phyloP scores from a whole-genome alignment of 1,140 invertebrate genomes.

The Dinoponera quadriceps region DNA sequence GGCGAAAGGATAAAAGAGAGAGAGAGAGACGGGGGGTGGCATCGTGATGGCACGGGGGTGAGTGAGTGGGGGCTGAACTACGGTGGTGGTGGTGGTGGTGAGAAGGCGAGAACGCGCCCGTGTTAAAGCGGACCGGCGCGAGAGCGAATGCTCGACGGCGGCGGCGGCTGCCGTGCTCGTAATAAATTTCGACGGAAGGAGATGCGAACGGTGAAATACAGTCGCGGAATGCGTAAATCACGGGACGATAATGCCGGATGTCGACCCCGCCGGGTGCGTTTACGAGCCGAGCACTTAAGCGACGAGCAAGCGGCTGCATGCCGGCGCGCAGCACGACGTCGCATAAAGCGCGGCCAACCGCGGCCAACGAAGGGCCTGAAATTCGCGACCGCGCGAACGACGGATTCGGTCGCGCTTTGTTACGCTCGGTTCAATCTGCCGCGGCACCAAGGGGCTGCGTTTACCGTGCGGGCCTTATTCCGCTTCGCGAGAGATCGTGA shows the following conservation, averaged over 20 bases:
- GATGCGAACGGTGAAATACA: constrained; percentile 82
- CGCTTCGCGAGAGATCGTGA: background rate
- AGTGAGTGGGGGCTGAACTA: background rate
- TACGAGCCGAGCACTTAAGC: constrained; percentile 72
- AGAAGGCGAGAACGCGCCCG: background rate
- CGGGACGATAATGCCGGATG: constrained; percentile 83
- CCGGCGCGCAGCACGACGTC: constrained; percentile 9
- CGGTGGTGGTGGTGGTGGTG: background rate
- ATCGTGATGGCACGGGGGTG: background rate
- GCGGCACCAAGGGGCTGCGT: constrained; percentile 24
- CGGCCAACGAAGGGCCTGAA: constrained; percentile 14
- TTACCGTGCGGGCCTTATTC: constrained; percentile 3
- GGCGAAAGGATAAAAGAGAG: constrained; percentile 64
- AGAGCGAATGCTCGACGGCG: constrained; percentile 2
- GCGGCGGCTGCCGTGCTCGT: constrained; percentile 55
- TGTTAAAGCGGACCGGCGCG: constrained; percentile 35
- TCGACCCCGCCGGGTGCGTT: constrained; percentile 78
- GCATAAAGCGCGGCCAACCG: constrained; percentile 41
- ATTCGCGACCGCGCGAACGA: constrained; percentile 25
- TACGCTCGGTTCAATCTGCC: constrained; percentile 54
- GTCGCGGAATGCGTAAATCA: constrained; percentile 81
- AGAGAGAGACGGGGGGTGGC: background rate
- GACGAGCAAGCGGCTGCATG: background rate
- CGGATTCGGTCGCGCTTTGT: constrained; percentile 17
- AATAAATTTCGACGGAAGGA: constrained; percentile 82